Evolutionary conservation across 2,113 vertebrate species (phyloP).

Genomic region (Melanerpes formicivorus): DNA sequence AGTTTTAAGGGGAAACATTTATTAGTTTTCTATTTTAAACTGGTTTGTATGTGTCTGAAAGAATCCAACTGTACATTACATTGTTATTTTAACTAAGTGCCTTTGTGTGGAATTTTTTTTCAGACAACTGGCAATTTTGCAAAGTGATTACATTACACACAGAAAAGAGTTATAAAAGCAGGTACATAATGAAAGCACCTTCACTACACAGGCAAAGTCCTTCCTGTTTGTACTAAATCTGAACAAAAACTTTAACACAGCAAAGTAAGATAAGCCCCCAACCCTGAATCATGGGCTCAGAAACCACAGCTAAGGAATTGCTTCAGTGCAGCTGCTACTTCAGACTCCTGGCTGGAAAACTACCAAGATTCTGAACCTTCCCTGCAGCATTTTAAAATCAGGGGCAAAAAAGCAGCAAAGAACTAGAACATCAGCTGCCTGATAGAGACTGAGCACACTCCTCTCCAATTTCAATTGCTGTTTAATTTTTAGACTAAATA

Average conservation of each 20-base stretch:
- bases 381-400: not conserved
- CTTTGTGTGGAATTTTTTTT: not conserved
- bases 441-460: not conserved
- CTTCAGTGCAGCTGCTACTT: not conserved
- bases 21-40: constrained; percentile 41
- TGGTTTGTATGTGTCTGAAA: not conserved
- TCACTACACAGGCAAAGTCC: not conserved
- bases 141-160: not conserved
- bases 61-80: not conserved
- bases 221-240: not conserved
- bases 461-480: not conserved
- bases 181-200: not conserved
- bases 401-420: not conserved
- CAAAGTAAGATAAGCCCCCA: not conserved
- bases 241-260: not conserved
- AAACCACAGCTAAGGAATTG: not conserved
- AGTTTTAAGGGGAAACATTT: constrained; percentile 10
- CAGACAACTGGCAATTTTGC: not conserved
- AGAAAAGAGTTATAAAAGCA: not conserved
- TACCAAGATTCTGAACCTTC: not conserved
- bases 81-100: not conserved
- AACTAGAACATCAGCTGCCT: not conserved
- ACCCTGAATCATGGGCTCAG: not conserved
- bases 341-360: not conserved
- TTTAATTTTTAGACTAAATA: not conserved